Conservation (phyloP, 2,797 vertebrate species). For the Micrastur ruficollis region DNA sequence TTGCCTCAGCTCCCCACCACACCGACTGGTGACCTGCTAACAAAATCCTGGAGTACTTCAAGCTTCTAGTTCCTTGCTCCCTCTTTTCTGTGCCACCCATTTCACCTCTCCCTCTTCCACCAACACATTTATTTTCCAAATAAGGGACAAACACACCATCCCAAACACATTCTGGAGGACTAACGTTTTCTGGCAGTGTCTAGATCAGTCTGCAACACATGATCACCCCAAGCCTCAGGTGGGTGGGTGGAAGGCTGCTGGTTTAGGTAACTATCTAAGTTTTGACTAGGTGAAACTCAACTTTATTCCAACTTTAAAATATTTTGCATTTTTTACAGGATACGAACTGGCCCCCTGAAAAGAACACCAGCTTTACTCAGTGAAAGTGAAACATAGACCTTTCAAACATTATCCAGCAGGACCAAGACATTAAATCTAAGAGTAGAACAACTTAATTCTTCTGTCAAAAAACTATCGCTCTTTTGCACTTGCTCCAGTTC, state of each 20-base stretch:
- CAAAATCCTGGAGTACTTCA: not conserved
- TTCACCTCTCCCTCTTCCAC: not conserved
- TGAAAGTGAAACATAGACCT: not conserved
- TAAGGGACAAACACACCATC: not conserved
- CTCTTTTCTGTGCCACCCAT: not conserved
- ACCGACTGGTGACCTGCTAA: not conserved
- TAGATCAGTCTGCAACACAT: not conserved
- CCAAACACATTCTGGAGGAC: not conserved
- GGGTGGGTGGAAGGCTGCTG: not conserved
- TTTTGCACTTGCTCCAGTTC: not conserved
- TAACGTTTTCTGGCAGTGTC: not conserved
- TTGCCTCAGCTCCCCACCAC: rapidly evolving
- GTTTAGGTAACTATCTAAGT: not conserved
- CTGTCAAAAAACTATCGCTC: not conserved
- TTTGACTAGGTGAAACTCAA: not conserved
- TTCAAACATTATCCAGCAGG: not conserved
- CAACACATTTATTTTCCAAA: not conserved
- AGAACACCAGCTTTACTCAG: not conserved
- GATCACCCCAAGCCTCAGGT: not conserved
- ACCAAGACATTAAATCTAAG: not conserved
- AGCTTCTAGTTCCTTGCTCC: not conserved
- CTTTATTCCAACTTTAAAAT: not conserved
- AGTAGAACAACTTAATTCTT: not conserved
- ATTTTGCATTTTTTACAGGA: not conserved
- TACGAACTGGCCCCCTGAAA: not conserved